Evolutionary conservation across 2,797 vertebrate species (phyloP).

Genomic region (Capromys pilorides): DNA sequence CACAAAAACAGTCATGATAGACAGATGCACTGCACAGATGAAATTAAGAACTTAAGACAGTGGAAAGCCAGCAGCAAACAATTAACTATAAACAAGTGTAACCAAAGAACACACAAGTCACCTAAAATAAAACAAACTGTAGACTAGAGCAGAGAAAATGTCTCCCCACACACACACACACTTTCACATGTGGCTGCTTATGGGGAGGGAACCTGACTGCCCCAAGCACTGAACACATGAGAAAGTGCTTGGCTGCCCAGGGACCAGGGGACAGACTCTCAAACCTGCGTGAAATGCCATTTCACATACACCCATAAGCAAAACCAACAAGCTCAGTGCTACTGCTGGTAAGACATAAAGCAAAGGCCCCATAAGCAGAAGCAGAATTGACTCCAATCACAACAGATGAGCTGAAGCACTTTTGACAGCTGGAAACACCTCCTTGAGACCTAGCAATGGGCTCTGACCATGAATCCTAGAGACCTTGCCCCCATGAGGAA

Average conservation of each 20-base stretch:
- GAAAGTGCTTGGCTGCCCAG: neutral
- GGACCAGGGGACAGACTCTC: neutral
- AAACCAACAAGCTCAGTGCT: neutral
- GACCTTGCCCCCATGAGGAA: neutral
- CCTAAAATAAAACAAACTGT: rapidly evolving
- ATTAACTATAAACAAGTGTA: neutral
- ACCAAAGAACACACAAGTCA: neutral
- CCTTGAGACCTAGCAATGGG: neutral
- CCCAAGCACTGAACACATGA: neutral
- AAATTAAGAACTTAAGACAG: neutral
- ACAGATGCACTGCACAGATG: neutral
- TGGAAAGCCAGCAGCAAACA: neutral
- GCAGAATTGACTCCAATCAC: neutral
- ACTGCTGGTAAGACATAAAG: neutral
- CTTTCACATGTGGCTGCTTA: neutral
- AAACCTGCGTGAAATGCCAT: neutral
- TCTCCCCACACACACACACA: too few relatives aligned
- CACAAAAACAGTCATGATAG: neutral
- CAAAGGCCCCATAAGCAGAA: neutral
- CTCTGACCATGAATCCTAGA: neutral
- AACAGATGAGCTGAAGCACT: neutral
- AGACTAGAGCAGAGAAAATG: neutral
- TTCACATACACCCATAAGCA: neutral
- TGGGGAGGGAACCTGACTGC: neutral
- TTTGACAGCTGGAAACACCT: neutral